These are phyloP conservation scores for Odontocerum albicorne DNA, from an alignment of 2,888 invertebrate species.

Conservation along the genomic window DNA sequence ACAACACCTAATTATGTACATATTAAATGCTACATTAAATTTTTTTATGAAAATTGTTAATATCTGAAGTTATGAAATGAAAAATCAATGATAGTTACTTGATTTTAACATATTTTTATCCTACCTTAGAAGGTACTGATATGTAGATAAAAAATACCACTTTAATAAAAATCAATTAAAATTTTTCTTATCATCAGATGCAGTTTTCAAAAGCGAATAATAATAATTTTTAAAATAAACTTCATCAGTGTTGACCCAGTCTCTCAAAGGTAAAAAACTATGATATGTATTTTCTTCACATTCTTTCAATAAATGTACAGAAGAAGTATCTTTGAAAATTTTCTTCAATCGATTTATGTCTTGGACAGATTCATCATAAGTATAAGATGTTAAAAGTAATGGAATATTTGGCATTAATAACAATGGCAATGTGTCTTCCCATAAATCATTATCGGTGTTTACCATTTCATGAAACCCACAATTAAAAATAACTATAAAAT, in stretches of 20 bases:
- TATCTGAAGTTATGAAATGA: too few relatives aligned
- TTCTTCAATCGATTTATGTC: constrained; percentile 24
- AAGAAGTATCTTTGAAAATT: neutral
- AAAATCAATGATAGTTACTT: too few relatives aligned
- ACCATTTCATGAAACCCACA: constrained; percentile 32
- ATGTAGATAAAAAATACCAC: neutral
- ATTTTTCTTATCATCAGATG: neutral
- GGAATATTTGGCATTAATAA: constrained; percentile 23
- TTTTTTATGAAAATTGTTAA: too few relatives aligned
- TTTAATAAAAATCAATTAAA: neutral
- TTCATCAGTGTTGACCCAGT: constrained; percentile 29
- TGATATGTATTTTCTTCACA: constrained; percentile 21
- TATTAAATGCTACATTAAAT: too few relatives aligned
- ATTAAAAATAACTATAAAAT: constrained; percentile 28
- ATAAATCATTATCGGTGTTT: constrained; percentile 22
- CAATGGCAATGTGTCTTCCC: constrained; percentile 27
- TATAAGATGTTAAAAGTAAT: constrained; percentile 31
- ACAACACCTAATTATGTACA: too few relatives aligned
- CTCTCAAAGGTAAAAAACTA: constrained; percentile 29
- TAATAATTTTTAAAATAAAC: constrained; percentile 31
- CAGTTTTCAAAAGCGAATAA: constrained; percentile 29
- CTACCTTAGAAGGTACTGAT: neutral
- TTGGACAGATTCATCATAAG: constrained; percentile 23
- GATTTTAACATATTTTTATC: too few relatives aligned
- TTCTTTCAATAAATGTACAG: constrained; percentile 8